Evolutionary conservation across 2,888 invertebrate genomes (phyloP).

Genomic region (Apomyelois bistriatella): DNA sequence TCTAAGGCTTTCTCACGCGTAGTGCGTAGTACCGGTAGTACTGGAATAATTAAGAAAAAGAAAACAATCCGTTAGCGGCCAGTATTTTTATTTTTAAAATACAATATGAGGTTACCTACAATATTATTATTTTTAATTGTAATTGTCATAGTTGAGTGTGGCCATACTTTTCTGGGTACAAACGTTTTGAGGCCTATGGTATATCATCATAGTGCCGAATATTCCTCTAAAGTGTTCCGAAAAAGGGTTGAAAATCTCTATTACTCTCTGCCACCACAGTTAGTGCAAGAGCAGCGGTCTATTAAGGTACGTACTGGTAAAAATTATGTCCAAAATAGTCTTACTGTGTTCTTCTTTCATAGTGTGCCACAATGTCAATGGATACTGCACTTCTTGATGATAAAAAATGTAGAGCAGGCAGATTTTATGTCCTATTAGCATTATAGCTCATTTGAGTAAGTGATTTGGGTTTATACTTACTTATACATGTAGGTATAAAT

Average conservation of each 20-base stretch:
- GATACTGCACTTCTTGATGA: too few species aligned
- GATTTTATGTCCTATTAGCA: too few species aligned
- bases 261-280: slow-evolving; percentile 32
- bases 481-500: too few species aligned
- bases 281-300: slow-evolving; percentile 24
- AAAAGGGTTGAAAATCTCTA: slow-evolving; percentile 53
- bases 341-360: too few species aligned
- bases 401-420: too few species aligned
- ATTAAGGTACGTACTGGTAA: slow-evolving; percentile 42
- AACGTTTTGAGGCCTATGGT: slow-evolving; percentile 41
- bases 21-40: too few species aligned
- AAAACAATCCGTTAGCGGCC: background rate
- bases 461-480: too few species aligned
- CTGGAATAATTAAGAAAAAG: background rate
- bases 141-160: slow-evolving; percentile 41
- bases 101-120: slow-evolving; percentile 33
- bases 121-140: slow-evolving; percentile 30
- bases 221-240: slow-evolving; percentile 33
- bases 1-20: background rate
- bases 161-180: slow-evolving; percentile 52
- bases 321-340: background rate
- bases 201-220: slow-evolving; percentile 36
- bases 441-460: too few species aligned
- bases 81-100: background rate
- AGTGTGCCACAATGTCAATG: background rate